Percentiles rank a stretch among this genome's conserved stretches.
phyloP scores from a whole-genome alignment of 2,113 vertebrate genomes.

The Nerophis ophidion region DNA sequence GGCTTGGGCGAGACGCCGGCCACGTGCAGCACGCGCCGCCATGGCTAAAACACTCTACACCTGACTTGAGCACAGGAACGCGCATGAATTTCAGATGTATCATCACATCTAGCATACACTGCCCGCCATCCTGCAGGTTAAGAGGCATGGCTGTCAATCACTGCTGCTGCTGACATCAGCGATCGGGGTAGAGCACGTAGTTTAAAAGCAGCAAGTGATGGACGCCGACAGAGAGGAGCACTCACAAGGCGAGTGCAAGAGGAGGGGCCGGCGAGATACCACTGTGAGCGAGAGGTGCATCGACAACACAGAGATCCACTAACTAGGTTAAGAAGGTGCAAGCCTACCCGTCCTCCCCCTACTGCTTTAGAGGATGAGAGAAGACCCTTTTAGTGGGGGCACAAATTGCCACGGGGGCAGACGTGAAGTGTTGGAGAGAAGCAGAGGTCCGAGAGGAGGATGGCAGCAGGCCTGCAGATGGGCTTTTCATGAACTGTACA shows the following conservation, averaged over 20 bases:
- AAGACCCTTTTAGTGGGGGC: slow-evolving; percentile 57
- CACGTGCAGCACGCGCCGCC: slow-evolving; percentile 18
- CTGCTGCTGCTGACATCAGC: slow-evolving; percentile 69
- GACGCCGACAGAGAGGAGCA: slow-evolving; percentile 59
- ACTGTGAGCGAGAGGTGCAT: slow-evolving; percentile 41
- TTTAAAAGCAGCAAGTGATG: slow-evolving; percentile 57
- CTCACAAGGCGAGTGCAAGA: slow-evolving; percentile 47
- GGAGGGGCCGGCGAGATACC: slow-evolving; percentile 16
- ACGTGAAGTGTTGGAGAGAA: slow-evolving; percentile 54
- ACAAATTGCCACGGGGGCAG: slow-evolving; percentile 64
- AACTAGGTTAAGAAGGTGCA: slow-evolving; percentile 70
- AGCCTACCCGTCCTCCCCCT: slow-evolving; percentile 7
- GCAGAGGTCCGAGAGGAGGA: slow-evolving; percentile 34
- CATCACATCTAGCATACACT: slow-evolving; percentile 31
- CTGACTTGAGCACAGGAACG: not conserved
- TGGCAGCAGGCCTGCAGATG: slow-evolving; percentile 54
- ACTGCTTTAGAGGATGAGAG: slow-evolving; percentile 12
- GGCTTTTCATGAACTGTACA: slow-evolving; percentile 58
- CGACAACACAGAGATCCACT: slow-evolving; percentile 47
- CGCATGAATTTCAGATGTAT: slow-evolving; percentile 32
- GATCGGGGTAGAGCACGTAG: slow-evolving; percentile 41
- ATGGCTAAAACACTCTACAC: slow-evolving; percentile 49
- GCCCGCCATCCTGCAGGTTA: slow-evolving; percentile 45
- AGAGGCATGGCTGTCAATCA: slow-evolving; percentile 71
- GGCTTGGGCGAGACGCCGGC: slow-evolving; percentile 50